Percentiles rank a stretch among this genome's conserved stretches.
phyloP scores from a whole-genome alignment of 2,113 vertebrate genomes.

The Trichomycterus rosablanca region DNA sequence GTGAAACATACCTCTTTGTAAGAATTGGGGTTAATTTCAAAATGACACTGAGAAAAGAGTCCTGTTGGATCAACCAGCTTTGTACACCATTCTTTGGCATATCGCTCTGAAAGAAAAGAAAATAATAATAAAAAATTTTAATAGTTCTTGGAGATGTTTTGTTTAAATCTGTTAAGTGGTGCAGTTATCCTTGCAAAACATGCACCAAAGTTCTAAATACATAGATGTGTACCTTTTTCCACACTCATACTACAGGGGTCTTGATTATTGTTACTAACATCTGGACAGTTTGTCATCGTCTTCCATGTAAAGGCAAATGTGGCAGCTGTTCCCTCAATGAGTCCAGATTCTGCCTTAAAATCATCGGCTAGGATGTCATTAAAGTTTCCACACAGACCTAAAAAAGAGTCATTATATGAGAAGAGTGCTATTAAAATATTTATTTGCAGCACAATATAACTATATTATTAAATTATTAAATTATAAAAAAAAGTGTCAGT shows the following conservation, averaged over 20 bases:
- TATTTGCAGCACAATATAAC: too few relatives aligned
- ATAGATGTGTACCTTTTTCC: slow-evolving; percentile 70
- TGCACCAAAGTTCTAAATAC: background rate
- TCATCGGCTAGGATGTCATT: slow-evolving; percentile 26
- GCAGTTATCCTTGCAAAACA: background rate
- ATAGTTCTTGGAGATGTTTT: too few relatives aligned
- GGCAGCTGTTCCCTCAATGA: slow-evolving; percentile 68
- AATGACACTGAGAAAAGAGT: slow-evolving; percentile 79
- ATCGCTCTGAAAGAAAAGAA: slow-evolving; percentile 68
- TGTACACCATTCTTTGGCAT: slow-evolving; percentile 80
- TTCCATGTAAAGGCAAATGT: slow-evolving; percentile 84
- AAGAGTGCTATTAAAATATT: too few relatives aligned
- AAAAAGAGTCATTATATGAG: background rate
- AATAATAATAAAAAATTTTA: too few relatives aligned
- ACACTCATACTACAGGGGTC: slow-evolving; percentile 78
- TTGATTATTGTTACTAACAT: slow-evolving; percentile 62
- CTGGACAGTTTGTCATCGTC: slow-evolving; percentile 64
- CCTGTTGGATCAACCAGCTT: slow-evolving; percentile 62
- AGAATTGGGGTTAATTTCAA: slow-evolving; percentile 64
- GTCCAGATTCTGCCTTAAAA: slow-evolving; percentile 24
- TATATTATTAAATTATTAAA: too few relatives aligned
- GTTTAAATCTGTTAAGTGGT: background rate
- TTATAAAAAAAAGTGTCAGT: too few relatives aligned
- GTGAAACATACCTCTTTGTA: slow-evolving; percentile 72
- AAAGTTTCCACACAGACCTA: slow-evolving; percentile 42